These are phyloP conservation scores for Sycophaga agraensis DNA, from an alignment of 1,140 invertebrate genomes.

Conservation along the genomic window DNA sequence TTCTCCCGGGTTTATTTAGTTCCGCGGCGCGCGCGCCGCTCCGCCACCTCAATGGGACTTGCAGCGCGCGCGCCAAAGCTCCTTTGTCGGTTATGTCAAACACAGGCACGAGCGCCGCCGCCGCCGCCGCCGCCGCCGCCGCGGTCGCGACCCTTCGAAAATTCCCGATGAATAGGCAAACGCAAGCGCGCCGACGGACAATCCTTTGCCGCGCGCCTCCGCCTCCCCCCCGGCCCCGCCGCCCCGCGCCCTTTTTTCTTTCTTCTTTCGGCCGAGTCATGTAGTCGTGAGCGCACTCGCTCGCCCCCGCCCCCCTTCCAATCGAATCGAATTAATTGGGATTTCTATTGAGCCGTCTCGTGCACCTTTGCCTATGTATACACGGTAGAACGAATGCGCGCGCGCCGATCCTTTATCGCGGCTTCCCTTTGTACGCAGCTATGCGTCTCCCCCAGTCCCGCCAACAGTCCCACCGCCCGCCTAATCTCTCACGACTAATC, in stretches of 20 bases:
- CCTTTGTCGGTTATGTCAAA: slow-evolving; percentile 26
- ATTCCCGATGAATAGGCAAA: slow-evolving; percentile 25
- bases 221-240: neutral
- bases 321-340: slow-evolving; percentile 27
- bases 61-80: neutral
- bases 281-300: neutral
- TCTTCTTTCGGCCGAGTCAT: slow-evolving; percentile 22
- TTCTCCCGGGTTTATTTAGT: slow-evolving; percentile 23
- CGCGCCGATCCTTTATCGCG: neutral
- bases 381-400: neutral
- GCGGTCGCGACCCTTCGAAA: slow-evolving; percentile 10
- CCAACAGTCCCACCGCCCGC: neutral
- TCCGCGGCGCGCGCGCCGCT: neutral
- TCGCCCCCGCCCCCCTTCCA: neutral
- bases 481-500: slow-evolving; percentile 9
- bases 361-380: neutral
- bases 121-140: no score
- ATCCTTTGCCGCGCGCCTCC: neutral
- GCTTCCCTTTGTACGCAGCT: neutral
- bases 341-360: slow-evolving; percentile 23
- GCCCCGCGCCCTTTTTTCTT: slow-evolving; percentile 7
- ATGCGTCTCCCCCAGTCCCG: no score
- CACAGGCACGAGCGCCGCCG: neutral
- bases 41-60: slow-evolving; percentile 20
- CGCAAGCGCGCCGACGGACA: no score